phyloP scores from a whole-genome alignment of 2,888 invertebrate species.

The Hirtodrosophila histrioides region DNA sequence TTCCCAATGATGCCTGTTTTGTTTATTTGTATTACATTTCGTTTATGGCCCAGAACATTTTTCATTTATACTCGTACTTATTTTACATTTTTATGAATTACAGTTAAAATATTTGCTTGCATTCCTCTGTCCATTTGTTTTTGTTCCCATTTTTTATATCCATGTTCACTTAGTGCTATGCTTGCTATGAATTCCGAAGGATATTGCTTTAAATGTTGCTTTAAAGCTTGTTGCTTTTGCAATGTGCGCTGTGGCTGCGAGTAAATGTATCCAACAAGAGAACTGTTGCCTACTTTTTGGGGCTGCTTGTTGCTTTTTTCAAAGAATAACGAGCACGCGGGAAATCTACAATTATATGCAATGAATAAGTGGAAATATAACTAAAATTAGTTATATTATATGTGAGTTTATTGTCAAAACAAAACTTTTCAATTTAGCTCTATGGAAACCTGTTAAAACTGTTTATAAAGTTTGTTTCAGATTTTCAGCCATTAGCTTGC shows the following conservation, averaged over 20 bases:
- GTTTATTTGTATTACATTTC: constrained; percentile 58
- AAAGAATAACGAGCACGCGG: constrained; percentile 5
- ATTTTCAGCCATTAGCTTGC: background rate
- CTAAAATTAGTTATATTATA: background rate
- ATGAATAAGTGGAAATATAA: constrained; percentile 3
- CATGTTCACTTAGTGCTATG: constrained; percentile 5
- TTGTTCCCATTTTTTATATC: constrained; percentile 26
- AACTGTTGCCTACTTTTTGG: constrained; percentile 45
- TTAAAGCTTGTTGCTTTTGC: constrained; percentile 36
- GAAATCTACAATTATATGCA: constrained; percentile 8
- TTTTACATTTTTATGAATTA: constrained; percentile 49
- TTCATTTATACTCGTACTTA: constrained; percentile 30
- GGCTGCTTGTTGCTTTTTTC: constrained; percentile 1
- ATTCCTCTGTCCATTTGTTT: constrained; percentile 23
- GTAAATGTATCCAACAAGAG: constrained; percentile 6
- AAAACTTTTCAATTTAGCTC: too few relatives aligned
- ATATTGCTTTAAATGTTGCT: constrained; percentile 30
- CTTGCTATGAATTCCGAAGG: constrained; percentile 1
- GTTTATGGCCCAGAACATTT: constrained; percentile 47
- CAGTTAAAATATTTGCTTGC: constrained; percentile 33
- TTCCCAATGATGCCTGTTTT: constrained; percentile 24
- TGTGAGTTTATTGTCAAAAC: background rate
- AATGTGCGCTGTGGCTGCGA: constrained; percentile 4
- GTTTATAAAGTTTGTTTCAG: background rate
- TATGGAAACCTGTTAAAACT: too few relatives aligned